phyloP scores from a whole-genome alignment of 2,888 invertebrate species.

The Dolichopus griseipennis region DNA sequence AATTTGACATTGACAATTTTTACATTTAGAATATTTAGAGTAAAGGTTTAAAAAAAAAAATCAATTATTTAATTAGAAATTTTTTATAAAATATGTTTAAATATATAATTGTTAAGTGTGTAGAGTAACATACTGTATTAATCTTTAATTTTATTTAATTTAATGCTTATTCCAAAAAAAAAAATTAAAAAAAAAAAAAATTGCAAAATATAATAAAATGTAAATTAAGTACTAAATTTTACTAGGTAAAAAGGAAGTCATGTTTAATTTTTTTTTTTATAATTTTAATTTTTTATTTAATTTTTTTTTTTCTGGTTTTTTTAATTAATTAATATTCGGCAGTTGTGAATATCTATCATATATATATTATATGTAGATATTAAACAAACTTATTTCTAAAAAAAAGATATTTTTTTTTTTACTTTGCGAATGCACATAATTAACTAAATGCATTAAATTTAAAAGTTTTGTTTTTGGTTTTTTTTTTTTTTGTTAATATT shows the following conservation, averaged over 20 bases:
- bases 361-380: neutral
- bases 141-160: no score
- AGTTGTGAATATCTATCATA: neutral
- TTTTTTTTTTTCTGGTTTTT: no score
- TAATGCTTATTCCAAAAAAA: no score
- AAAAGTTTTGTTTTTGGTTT: neutral
- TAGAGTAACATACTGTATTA: no score
- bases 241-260: conserved; percentile 1
- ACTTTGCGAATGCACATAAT: neutral
- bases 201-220: neutral
- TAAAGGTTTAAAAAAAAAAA: no score
- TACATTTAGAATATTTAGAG: no score
- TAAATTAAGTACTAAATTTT: neutral
- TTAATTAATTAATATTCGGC: neutral
- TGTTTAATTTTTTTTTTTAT: neutral
- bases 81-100: no score
- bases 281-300: no score
- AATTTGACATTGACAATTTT: no score
- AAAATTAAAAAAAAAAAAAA: no score
- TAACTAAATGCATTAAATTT: neutral
- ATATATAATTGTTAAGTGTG: no score
- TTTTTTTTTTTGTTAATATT: neutral
- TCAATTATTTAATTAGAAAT: no score
- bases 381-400: neutral
- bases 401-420: neutral